Conservation (phyloP, 2,888 invertebrate genomes). For the Petrolisthes cinctipes region DNA sequence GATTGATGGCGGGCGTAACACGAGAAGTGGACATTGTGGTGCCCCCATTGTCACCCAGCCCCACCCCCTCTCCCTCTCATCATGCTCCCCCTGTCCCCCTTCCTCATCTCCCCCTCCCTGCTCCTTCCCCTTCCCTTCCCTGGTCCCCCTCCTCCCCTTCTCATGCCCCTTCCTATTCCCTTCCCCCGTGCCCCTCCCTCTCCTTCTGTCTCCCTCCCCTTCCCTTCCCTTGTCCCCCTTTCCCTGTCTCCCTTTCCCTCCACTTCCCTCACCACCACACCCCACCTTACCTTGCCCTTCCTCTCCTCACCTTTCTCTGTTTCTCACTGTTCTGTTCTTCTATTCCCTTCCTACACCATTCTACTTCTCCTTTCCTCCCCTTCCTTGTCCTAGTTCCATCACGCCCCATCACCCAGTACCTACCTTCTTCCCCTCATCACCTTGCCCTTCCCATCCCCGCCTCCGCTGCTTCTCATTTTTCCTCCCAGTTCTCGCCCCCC, state of each 20-base stretch:
- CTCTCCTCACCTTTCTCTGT: too few species aligned
- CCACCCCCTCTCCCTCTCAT: not conserved
- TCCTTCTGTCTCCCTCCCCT: not conserved
- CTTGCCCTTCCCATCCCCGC: too few species aligned
- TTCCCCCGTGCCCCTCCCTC: not conserved
- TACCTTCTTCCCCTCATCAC: too few species aligned
- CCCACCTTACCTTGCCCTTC: not conserved
- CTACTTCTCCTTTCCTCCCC: too few species aligned
- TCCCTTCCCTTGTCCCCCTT: not conserved
- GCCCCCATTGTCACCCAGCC: not conserved
- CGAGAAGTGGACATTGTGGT: not conserved
- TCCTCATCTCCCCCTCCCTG: not conserved
- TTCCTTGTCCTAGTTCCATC: too few species aligned
- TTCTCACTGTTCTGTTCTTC: too few species aligned
- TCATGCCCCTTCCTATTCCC: not conserved
- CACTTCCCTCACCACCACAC: slow-evolving; percentile 3
- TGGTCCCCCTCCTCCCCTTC: not conserved
- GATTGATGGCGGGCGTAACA: slow-evolving; percentile 25
- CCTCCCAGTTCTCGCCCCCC: too few species aligned
- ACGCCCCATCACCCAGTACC: too few species aligned
- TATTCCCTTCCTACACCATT: too few species aligned
- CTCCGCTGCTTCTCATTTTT: too few species aligned
- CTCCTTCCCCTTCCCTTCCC: not conserved
- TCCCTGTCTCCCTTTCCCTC: too few species aligned
- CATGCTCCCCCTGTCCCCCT: not conserved